Evolutionary conservation across 2,888 invertebrate species (phyloP), one percentile per base, ranked within the genome.

Genomic region (Epinotia ramella): DNA sequence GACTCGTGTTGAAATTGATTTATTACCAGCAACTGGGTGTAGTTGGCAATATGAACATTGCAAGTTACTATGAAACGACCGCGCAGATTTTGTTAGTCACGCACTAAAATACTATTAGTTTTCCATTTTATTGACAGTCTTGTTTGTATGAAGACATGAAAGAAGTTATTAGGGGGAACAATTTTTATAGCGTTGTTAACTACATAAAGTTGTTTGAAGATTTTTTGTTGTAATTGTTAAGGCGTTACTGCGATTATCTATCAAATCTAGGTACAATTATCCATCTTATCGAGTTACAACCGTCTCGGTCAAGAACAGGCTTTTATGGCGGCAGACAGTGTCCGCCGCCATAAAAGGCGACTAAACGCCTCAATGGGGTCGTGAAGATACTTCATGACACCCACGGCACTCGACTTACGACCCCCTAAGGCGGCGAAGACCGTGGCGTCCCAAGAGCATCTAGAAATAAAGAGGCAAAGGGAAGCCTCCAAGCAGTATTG

Each of bases 21-120:
- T 74, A 74, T 74, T 12, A 49, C 64, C 12, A 20, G n/a, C 74
- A 70, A 69, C 70, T 74, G 74, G 12, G 11, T 65, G 70, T 68
- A 62, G 62, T 63, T 57, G 46, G 63, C 60, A 49, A 73, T 60
- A 62, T 62, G 16, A 62, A 62, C 56, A 53, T 57, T 57, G 24
- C 53, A 67, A 59, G 63, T 64, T 59, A 49, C 40, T 49, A 33
- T 57, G 18, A 40, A 20, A 68, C 20, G 13, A 11, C 28, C 60
- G 20, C 28, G 6, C 7, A 16, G 18, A 44, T 44, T 20, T 40
- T 13, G 24, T 49, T 49, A 49, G 44, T 64, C 64, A 64, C 40
- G 64, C 24, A 46, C 46, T 49, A 66, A 66, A n/a, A 53, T 66
- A 63, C 18, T 63, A n/a, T n/a, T n/a, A 63, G 18, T 44, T 63